Base-by-base conservation (phyloP, 2,797 vertebrate species). In the Microtus californicus region DNA sequence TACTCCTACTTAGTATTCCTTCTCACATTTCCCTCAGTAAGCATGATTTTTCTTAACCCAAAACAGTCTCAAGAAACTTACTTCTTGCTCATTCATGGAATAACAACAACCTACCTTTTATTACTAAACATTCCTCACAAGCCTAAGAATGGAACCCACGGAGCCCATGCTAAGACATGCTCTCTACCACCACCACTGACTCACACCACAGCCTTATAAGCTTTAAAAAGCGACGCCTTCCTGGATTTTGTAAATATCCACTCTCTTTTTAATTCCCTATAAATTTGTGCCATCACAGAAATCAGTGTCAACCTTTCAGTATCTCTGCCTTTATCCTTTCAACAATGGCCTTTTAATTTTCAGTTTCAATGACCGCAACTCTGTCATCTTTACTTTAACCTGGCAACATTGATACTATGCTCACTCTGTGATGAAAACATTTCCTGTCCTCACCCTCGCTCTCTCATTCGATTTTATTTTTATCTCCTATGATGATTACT, bases 31-130 rank as follows among this genome's bases (percentile, higher is more conserved):
- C 90, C 34, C 40, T 73, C 43, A 87, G 34, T 73, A 78, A 92
- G 48, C 31, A 56, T 23, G 25, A 61, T 48, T n/a, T 88, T 5
- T 8, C 29, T 15, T 51, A 90, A 91, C 5, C 40, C 71, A 93
- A 83, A 93, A 37, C 77, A 9, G n/a, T 65, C 80, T 48, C 45
- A 56, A 86, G n/a, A 90, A 69, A 6, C 11, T 95, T 90, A 74
- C 43, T 87, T 94, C 87, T 91, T 94, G 29, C 6, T 87, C 83
- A 89, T 54, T 87, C 51, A 6, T 83, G 21, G n/a, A 90, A 85
- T 11, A 21, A 76, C 51, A 1, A 37, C 17, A 97, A 79, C 5
- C 56, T 83, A 43, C 19, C 69, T 76, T 51, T 65, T 40, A 74
- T 54, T 54, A 51, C 3, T 23, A 51, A 93, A 48, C 34, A 61